A percentile compares a stretch with the other conserved stretches of the same genome.
phyloP scores from a whole-genome alignment of 2,113 vertebrate genomes.

The Xenopus borealis region DNA sequence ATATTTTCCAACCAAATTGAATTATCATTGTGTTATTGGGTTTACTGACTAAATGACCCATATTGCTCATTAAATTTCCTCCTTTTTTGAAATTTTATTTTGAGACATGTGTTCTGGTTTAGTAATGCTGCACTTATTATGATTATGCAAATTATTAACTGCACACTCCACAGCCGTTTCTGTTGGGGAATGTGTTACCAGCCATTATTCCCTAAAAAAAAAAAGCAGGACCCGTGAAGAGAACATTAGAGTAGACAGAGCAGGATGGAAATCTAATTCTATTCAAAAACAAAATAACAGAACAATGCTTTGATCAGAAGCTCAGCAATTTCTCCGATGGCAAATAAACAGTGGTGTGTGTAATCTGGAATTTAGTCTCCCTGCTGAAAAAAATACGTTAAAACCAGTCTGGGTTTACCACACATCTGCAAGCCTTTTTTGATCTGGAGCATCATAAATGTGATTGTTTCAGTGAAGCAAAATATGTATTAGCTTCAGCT shows the following conservation, averaged over 20 bases:
- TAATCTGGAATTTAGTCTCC: constrained; percentile 33
- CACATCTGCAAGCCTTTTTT: constrained; percentile 28
- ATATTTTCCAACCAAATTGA: too few relatives aligned
- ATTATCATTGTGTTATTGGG: too few relatives aligned
- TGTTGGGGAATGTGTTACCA: neutral
- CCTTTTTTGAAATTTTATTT: neutral
- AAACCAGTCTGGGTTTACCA: constrained; percentile 10
- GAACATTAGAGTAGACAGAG: neutral
- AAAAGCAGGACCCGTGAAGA: neutral
- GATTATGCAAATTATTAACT: constrained; percentile 1
- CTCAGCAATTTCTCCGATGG: constrained; percentile 3
- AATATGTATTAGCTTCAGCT: constrained; percentile 35
- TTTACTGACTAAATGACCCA: neutral
- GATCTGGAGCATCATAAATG: constrained; percentile 36
- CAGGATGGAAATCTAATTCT: constrained; percentile 2
- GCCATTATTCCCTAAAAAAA: neutral
- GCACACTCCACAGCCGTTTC: neutral
- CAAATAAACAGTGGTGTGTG: neutral
- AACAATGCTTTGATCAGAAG: constrained; percentile 15
- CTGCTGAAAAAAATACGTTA: constrained; percentile 15
- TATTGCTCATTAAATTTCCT: neutral
- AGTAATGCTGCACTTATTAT: neutral
- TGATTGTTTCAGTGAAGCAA: neutral
- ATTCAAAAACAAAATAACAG: neutral
- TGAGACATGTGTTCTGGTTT: neutral